phyloP scores from a whole-genome alignment of 2,113 vertebrate species.

The Columba janthina region DNA sequence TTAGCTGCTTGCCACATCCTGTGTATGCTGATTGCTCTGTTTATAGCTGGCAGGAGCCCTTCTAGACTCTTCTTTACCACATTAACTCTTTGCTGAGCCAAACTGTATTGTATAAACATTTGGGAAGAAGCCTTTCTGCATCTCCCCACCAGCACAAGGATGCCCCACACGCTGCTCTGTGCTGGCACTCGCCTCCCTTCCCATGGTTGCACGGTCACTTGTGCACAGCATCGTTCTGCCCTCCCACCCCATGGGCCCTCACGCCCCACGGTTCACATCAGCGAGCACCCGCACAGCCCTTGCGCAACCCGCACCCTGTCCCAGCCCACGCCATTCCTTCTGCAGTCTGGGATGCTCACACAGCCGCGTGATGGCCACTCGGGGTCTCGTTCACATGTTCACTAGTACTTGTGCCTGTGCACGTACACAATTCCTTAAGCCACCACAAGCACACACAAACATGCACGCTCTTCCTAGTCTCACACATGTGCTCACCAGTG shows the following conservation, averaged over 20 bases:
- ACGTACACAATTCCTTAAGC: not conserved
- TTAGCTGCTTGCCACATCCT: constrained; percentile 78
- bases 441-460: not conserved
- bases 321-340: accelerated
- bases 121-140: not conserved
- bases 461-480: not conserved
- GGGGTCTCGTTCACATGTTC: accelerated
- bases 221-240: not conserved
- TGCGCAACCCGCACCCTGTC: accelerated
- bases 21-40: constrained; percentile 64
- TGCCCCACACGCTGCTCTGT: accelerated
- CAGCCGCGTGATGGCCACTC: not conserved
- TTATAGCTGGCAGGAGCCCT: constrained; percentile 62
- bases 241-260: not conserved
- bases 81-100: constrained; percentile 69
- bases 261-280: accelerated
- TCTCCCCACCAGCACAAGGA: not conserved
- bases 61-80: constrained; percentile 50
- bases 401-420: not conserved
- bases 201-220: accelerated
- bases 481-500: not conserved
- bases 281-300: not conserved
- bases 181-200: accelerated
- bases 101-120: not conserved
- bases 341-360: not conserved